Conservation (phyloP, 1,140 invertebrate species). For the Conus betulinus region DNA sequence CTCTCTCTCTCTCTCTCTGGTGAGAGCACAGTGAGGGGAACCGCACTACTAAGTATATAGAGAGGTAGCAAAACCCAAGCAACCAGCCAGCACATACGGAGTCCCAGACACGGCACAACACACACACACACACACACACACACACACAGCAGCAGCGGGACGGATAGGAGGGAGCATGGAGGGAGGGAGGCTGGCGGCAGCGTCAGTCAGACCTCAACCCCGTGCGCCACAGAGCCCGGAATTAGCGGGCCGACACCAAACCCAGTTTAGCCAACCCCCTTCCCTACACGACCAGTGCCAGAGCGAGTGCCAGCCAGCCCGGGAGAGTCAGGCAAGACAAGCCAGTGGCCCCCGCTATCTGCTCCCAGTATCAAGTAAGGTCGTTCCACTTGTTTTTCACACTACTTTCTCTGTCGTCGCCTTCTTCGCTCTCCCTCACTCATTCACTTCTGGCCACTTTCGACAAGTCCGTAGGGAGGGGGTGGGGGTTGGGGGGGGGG, state of each 20-base stretch:
- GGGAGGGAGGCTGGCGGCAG: slow-evolving; percentile 4
- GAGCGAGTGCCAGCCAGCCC: slow-evolving; percentile 1
- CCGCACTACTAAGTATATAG: no score
- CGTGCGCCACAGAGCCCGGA: not conserved
- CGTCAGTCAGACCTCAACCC: no score
- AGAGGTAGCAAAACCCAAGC: no score
- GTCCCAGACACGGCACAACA: not conserved
- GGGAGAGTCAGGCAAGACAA: no score
- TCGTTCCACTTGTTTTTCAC: not conserved
- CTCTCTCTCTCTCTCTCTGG: not conserved
- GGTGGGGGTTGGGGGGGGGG: not conserved
- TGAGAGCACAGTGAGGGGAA: not conserved
- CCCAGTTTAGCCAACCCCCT: slow-evolving; percentile 1
- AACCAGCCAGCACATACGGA: not conserved
- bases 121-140: not conserved
- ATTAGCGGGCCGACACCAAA: slow-evolving; percentile 3
- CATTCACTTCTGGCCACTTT: not conserved
- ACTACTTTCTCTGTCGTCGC: not conserved
- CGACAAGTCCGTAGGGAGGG: not conserved
- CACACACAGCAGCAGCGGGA: not conserved
- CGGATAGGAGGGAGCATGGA: no score
- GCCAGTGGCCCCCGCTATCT: not conserved
- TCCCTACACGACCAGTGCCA: no score
- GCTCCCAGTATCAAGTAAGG: not conserved
- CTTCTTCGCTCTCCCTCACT: not conserved